These are phyloP conservation scores for Numida meleagris DNA, from an alignment of 2,113 vertebrate genomes.

Conservation along the genomic window DNA sequence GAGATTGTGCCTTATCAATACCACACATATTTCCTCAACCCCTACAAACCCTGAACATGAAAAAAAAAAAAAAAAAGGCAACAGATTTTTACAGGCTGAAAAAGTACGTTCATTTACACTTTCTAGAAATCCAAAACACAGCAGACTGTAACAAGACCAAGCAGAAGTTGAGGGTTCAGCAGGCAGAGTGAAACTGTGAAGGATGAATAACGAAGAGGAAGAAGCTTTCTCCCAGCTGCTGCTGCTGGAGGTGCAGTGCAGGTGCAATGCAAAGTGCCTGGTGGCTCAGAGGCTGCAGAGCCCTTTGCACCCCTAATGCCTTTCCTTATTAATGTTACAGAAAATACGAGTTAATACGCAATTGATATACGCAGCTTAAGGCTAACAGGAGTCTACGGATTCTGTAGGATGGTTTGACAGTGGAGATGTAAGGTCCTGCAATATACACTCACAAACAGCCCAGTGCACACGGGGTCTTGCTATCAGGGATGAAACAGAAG, in stretches of 20 bases:
- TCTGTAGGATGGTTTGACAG: not conserved
- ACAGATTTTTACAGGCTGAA: not conserved
- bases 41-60: not conserved
- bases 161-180: not conserved
- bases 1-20: not conserved
- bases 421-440: not conserved
- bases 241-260: not conserved
- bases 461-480: slow-evolving; percentile 6
- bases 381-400: not conserved
- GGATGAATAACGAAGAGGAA: not conserved
- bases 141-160: not conserved
- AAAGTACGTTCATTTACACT: not conserved
- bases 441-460: not conserved
- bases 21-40: not conserved
- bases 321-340: not conserved
- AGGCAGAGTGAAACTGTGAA: not conserved
- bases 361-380: not conserved
- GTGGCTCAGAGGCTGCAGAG: not conserved
- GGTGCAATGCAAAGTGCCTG: slow-evolving; percentile 4
- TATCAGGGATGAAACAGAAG: slow-evolving; percentile 49
- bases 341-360: not conserved
- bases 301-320: not conserved
- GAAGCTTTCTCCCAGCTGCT: not conserved
- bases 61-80: not conserved
- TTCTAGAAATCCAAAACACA: not conserved